Base-by-base conservation (phyloP, 2,888 invertebrate genomes). In the Hemicrepidius hirtus region DNA sequence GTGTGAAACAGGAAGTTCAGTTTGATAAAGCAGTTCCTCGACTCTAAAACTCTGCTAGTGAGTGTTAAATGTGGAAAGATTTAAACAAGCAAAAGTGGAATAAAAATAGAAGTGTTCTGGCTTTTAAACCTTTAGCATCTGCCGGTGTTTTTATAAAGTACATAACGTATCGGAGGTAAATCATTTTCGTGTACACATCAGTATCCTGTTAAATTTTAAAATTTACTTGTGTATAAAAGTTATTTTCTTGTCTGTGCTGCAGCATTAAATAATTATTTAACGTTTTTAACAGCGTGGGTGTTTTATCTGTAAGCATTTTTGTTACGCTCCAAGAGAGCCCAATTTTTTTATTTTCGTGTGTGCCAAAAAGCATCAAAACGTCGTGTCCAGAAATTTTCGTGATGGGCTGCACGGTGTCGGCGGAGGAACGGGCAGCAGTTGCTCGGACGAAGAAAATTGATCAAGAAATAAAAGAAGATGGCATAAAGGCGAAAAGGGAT, bases 341-440 rank as follows among this genome's bases (percentile, higher is more conserved):
- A 20, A 3, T 24, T n/a, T 63, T 63, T 63, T 49, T 12, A 13
- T 10, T 59, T 20, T 28, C 5, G 9, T 5, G 32, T 12, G 55
- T 37, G 6, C 13, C 18, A 74, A 71, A 71, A 66, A 67, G 60
- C 50, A 49, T 78, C 82, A 84, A 79, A 76, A 85, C 84, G 83
- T 83, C 84, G 83, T 84, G 84, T 79, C 75, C 83, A 63, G 83
- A 84, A 79, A 81, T 83, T 74, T 83, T 82, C 80, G 81, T 81
- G 80, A 99, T 99, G 98, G 99, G 99, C 90, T 99, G 99, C 92
- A 97, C 98, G 88, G 96, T 98, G 94, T 98, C 98, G 89, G 98
- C 98, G 84, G 99, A 99, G 90, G 99, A 99, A 91, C 92, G 98
- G 89, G 97, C 97, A 86, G 99, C 99, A 85, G 93, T 97, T 88